phyloP scores from a whole-genome alignment of 2,113 vertebrate species.

The Pygoscelis antarcticus region DNA sequence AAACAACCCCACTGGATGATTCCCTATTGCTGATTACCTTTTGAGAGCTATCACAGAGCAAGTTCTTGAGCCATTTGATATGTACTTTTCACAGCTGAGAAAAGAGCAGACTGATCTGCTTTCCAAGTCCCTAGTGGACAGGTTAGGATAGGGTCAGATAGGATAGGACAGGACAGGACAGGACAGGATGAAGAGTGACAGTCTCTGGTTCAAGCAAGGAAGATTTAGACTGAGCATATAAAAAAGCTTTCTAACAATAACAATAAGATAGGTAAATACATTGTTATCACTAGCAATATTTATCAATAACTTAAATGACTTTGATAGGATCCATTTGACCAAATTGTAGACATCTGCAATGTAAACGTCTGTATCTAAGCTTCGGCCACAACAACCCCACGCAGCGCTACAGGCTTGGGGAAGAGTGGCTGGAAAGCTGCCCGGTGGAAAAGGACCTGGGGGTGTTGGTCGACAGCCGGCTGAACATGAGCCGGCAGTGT shows the following conservation, averaged over 20 bases:
- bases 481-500: no score
- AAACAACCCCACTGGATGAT: neutral
- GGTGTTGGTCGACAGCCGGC: no score
- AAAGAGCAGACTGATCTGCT: neutral
- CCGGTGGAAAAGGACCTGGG: no score
- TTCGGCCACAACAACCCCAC: no score
- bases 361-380: neutral
- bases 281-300: neutral
- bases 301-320: neutral
- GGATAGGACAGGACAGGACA: neutral
- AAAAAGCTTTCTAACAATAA: neutral
- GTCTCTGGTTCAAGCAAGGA: neutral
- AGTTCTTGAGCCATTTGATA: neutral
- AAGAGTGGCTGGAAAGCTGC: no score
- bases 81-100: neutral
- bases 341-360: neutral
- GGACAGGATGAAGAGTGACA: neutral
- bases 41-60: neutral
- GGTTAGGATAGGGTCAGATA: neutral
- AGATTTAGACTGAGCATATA: neutral
- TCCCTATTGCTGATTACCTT: neutral
- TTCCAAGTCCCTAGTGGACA: neutral
- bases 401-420: no score
- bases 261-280: neutral
- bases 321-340: neutral